Conservation (phyloP, 2,797 vertebrate species). For the Limosa lapponica region DNA sequence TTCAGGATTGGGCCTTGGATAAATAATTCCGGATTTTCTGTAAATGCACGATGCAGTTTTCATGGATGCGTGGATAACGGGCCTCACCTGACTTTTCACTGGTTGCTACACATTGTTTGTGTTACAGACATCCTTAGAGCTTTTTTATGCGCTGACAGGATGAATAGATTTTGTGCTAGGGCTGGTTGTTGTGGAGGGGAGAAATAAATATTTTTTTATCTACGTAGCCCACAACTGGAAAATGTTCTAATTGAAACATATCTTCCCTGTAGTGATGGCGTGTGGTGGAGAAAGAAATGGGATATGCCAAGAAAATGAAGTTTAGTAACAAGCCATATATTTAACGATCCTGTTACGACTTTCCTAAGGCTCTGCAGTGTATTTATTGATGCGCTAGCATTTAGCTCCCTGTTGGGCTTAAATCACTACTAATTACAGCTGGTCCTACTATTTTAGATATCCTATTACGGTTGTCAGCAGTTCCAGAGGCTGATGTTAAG, state of each 20-base stretch:
- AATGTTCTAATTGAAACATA: neutral
- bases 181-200: neutral
- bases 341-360: neutral
- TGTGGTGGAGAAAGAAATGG: neutral
- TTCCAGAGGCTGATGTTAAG: neutral
- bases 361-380: conserved; percentile 11
- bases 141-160: neutral
- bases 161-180: neutral
- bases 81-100: neutral
- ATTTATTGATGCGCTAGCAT: conserved; percentile 7
- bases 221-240: neutral
- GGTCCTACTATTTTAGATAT: neutral
- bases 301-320: neutral
- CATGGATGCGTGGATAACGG: neutral
- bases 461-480: neutral
- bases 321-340: conserved; percentile 14
- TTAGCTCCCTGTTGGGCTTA: conserved; percentile 28
- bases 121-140: neutral
- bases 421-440: conserved; percentile 41
- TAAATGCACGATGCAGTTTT: neutral
- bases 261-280: neutral
- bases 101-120: neutral
- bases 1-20: neutral
- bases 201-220: neutral
- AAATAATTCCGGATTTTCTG: neutral